Conservation (phyloP, 2,797 vertebrate species). For the Naso thynnoides region DNA sequence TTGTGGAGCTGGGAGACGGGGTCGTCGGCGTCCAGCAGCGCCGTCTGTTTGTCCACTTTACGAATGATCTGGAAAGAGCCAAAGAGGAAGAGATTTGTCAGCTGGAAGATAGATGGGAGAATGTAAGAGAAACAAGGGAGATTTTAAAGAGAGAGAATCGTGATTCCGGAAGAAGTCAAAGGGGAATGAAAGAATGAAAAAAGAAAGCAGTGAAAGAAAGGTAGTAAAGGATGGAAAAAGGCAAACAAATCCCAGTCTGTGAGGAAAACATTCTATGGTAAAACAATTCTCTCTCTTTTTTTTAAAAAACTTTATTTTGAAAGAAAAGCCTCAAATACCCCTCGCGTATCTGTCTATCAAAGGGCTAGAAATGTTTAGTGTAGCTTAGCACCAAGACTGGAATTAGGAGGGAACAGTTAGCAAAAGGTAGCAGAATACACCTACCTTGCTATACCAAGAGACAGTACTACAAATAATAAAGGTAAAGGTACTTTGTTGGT, state of each 20-base stretch:
- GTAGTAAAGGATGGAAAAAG: no score
- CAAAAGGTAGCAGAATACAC: no score
- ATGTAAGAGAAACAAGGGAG: neutral
- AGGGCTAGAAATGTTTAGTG: neutral
- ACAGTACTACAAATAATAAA: neutral
- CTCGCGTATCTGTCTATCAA: neutral
- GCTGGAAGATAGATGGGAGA: neutral
- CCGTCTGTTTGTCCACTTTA: constrained; percentile 99
- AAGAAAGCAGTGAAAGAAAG: no score
- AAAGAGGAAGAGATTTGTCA: neutral
- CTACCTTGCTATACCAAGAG: neutral
- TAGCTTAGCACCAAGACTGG: neutral
- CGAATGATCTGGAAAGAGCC: constrained; percentile 90
- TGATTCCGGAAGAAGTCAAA: neutral
- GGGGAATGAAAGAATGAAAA: neutral
- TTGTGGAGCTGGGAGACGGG: constrained; percentile 99
- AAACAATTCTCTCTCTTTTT: no score
- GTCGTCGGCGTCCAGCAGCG: constrained; percentile 97
- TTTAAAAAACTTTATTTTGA: no score
- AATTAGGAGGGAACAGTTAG: neutral
- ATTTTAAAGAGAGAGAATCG: no score
- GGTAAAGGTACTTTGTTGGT: no score
- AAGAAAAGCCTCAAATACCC: neutral
- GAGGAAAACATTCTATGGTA: neutral
- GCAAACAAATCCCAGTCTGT: no score